Percentiles rank a stretch among this genome's conserved stretches.
phyloP scores from a whole-genome alignment of 2,797 vertebrate genomes.

The Pipistrellus nathusii region DNA sequence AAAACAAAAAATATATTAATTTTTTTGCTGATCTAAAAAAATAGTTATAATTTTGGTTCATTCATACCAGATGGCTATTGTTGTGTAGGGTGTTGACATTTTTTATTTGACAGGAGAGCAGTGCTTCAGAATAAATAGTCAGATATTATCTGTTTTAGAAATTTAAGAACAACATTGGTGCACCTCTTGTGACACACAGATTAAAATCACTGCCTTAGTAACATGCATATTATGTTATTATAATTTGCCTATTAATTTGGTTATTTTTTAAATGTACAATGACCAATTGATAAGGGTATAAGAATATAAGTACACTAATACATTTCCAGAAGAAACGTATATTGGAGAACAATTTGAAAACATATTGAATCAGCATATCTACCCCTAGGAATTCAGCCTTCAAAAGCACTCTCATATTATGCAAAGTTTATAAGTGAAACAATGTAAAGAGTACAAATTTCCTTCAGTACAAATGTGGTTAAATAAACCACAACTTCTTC shows the following conservation, averaged over 20 bases:
- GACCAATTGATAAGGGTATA: neutral
- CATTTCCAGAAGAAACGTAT: too few species aligned
- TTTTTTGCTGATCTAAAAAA: neutral
- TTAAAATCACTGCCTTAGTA: neutral
- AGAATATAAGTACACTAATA: neutral
- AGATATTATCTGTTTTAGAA: neutral
- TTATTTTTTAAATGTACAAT: neutral
- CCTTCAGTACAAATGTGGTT: neutral
- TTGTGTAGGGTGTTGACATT: neutral
- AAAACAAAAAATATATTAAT: neutral
- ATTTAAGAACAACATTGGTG: neutral
- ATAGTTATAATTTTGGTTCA: neutral
- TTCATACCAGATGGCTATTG: neutral
- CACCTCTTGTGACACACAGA: neutral
- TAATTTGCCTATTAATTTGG: neutral
- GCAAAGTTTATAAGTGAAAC: neutral
- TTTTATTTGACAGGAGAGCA: neutral
- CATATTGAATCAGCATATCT: neutral
- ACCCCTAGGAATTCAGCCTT: neutral
- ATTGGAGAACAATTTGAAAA: neutral
- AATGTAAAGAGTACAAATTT: neutral
- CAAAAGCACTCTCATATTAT: neutral
- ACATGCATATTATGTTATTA: neutral
- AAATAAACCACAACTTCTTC: neutral
- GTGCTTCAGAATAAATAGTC: neutral